Evolutionary conservation across 2,888 invertebrate genomes (phyloP).

Genomic region (Drosophila niveifrons): DNA sequence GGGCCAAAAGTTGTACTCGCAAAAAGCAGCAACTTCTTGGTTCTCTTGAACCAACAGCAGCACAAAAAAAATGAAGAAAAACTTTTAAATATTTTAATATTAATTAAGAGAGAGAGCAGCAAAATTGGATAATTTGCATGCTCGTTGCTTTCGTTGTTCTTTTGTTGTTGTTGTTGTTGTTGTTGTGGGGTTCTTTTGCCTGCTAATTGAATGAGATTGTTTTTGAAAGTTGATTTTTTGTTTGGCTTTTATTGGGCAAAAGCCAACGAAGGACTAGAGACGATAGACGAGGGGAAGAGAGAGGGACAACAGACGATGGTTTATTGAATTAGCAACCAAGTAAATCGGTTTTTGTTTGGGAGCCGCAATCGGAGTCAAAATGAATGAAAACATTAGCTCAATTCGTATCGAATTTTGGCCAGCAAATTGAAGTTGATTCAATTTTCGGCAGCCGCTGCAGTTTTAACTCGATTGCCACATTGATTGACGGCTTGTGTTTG

Average conservation of each 20-base stretch:
- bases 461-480: slow-evolving; percentile 64
- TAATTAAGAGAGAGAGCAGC: slow-evolving; percentile 60
- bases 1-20: too few relatives aligned
- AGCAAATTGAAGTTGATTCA: slow-evolving; percentile 57
- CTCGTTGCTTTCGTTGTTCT: slow-evolving; percentile 12
- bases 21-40: not conserved
- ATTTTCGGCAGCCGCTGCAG: slow-evolving; percentile 43
- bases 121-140: slow-evolving; percentile 53
- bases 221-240: slow-evolving; percentile 47
- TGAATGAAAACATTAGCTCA: slow-evolving; percentile 20
- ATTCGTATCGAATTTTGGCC: slow-evolving; percentile 31
- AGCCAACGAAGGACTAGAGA: not conserved
- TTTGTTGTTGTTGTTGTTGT: slow-evolving; percentile 17
- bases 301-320: not conserved
- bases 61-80: slow-evolving; percentile 22
- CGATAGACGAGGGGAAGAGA: not conserved
- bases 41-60: slow-evolving; percentile 10
- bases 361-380: slow-evolving; percentile 2
- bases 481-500: slow-evolving; percentile 62
- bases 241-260: slow-evolving; percentile 32
- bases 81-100: slow-evolving; percentile 69
- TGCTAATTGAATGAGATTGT: slow-evolving; percentile 66
- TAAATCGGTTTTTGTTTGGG: slow-evolving; percentile 31
- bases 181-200: slow-evolving; percentile 14
- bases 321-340: slow-evolving; percentile 54